Evolutionary conservation across 1,140 invertebrate genomes (phyloP).

Genomic region (Sitobion miscanthi): DNA sequence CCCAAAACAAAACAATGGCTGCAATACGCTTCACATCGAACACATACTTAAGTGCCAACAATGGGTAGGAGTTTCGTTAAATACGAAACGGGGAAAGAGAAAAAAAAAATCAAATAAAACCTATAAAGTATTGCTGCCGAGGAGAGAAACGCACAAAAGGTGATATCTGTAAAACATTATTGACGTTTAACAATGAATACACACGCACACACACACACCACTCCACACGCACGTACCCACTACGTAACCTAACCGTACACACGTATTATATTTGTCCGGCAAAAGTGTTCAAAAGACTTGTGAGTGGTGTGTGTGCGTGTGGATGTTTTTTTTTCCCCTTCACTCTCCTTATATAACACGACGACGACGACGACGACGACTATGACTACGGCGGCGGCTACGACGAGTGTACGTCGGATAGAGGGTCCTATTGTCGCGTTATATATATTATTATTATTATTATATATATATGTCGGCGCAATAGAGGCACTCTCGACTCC

Average conservation of each 20-base stretch:
- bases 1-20: conserved; percentile 52
- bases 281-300: conserved; percentile 51
- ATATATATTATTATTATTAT: conserved; percentile 18
- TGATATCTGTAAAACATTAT: conserved; percentile 56
- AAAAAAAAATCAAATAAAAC: not conserved
- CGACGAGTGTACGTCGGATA: not conserved
- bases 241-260: not conserved
- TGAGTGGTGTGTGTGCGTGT: conserved; percentile 16
- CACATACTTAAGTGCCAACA: conserved; percentile 51
- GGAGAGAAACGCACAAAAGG: conserved; percentile 38
- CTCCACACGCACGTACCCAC: not conserved
- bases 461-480: not conserved
- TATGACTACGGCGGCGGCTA: too few relatives aligned
- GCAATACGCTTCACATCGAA: conserved; percentile 37
- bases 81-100: not conserved
- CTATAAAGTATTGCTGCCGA: conserved; percentile 33
- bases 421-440: conserved; percentile 45
- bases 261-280: conserved; percentile 43
- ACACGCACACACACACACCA: too few relatives aligned
- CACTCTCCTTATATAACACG: conserved; percentile 27
- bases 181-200: conserved; percentile 53
- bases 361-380: not conserved
- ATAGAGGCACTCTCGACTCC: conserved; percentile 31
- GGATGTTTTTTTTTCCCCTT: conserved; percentile 44
- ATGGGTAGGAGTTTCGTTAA: conserved; percentile 39